phyloP scores from a whole-genome alignment of 2,113 vertebrate species.

The Junco hyemalis region DNA sequence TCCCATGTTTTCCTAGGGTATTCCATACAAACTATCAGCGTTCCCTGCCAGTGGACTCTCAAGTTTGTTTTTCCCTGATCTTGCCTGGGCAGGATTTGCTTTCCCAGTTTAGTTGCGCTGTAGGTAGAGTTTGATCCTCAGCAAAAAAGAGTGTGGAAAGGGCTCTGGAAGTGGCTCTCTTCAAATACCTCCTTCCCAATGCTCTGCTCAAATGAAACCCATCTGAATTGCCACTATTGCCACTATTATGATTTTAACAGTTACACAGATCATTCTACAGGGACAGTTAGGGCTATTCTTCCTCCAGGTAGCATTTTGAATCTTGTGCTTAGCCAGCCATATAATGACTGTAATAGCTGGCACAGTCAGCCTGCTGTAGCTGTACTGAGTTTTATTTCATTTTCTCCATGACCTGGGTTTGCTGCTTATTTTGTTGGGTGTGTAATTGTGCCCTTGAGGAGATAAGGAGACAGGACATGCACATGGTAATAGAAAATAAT shows the following conservation, averaged over 20 bases:
- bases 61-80: background rate
- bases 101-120: background rate
- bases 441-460: slow-evolving; percentile 10
- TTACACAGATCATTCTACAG: background rate
- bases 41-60: background rate
- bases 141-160: background rate
- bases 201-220: background rate
- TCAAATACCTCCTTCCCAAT: background rate
- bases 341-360: background rate
- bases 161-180: background rate
- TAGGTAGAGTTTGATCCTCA: background rate
- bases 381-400: slow-evolving; percentile 8
- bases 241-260: background rate
- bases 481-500: background rate
- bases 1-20: background rate
- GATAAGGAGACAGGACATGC: background rate
- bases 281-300: background rate
- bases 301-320: background rate
- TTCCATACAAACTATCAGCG: background rate
- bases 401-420: background rate
- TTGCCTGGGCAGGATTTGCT: background rate
- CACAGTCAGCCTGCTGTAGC: background rate
- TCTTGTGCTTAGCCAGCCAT: background rate
- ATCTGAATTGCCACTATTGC: background rate
- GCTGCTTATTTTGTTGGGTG: slow-evolving; percentile 1